Percentiles rank a stretch among this genome's conserved stretches.
Evolutionary conservation across 2,888 invertebrate genomes (phyloP).

Genomic region (Digitonthophagus gazella): DNA sequence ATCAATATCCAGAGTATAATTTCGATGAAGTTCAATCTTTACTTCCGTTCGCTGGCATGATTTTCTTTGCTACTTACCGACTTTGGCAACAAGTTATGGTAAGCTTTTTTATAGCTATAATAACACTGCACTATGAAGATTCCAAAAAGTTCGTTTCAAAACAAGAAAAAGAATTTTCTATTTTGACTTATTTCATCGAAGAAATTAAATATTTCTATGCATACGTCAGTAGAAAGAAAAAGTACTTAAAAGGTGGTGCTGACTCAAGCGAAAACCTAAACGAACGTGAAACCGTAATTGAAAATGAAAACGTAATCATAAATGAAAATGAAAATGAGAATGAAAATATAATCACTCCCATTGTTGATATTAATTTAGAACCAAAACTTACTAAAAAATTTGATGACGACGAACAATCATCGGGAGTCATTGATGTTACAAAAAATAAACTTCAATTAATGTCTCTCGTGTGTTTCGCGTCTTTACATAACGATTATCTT

Average conservation of each 20-base stretch:
- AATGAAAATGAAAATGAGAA: too few relatives aligned
- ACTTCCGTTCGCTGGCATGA: too few relatives aligned
- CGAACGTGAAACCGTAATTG: too few relatives aligned
- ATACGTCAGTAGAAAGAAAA: not conserved
- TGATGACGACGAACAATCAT: too few relatives aligned
- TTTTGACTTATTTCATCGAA: constrained; percentile 20
- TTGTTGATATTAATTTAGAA: too few relatives aligned
- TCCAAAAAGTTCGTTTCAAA: constrained; percentile 12
- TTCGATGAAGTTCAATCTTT: too few relatives aligned
- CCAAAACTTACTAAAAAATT: too few relatives aligned
- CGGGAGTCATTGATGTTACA: too few relatives aligned
- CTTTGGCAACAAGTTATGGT: constrained; percentile 26
- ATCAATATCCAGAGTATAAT: constrained; percentile 26
- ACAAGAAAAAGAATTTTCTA: constrained; percentile 7
- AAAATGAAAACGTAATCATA: too few relatives aligned
- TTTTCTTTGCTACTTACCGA: constrained; percentile 29
- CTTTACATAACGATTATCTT: too few relatives aligned
- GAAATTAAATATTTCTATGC: constrained; percentile 18
- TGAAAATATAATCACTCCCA: not conserved
- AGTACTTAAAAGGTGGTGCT: not conserved
- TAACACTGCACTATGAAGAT: constrained; percentile 23
- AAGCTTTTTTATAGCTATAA: constrained; percentile 23
- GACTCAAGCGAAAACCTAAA: not conserved
- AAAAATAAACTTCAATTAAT: too few relatives aligned
- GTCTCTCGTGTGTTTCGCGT: too few relatives aligned